These are phyloP conservation scores for Smittia aterrima DNA, from an alignment of 2,888 invertebrate genomes.

Conservation along the genomic window DNA sequence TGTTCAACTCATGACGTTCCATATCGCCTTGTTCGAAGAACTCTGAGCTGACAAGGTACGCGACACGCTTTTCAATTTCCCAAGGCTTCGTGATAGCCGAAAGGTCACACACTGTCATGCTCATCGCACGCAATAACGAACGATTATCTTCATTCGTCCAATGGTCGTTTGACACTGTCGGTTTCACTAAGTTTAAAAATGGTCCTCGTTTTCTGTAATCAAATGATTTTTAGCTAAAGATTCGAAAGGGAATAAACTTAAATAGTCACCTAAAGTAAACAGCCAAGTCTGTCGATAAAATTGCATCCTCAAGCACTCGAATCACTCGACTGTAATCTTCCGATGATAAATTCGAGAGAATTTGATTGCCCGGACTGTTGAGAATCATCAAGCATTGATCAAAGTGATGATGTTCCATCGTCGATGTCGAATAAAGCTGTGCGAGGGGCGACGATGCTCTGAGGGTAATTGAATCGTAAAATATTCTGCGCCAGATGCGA, in stretches of 20 bases:
- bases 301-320: conserved; percentile 88
- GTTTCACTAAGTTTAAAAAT: conserved; percentile 62
- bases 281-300: conserved; percentile 89
- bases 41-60: conserved; percentile 86
- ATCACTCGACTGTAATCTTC: conserved; percentile 89
- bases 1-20: conserved; percentile 82
- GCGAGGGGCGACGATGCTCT: conserved; percentile 90
- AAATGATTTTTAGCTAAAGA: not conserved
- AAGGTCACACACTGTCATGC: conserved; percentile 93
- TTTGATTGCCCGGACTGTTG: conserved; percentile 92
- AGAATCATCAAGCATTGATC: conserved; percentile 96
- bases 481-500: not conserved
- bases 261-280: conserved; percentile 77
- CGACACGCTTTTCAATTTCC: conserved; percentile 89
- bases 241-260: not conserved
- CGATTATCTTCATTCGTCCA: conserved; percentile 76
- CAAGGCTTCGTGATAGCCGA: conserved; percentile 94
- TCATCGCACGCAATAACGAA: conserved; percentile 82
- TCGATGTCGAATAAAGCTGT: conserved; percentile 88
- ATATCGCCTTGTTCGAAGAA: conserved; percentile 93
- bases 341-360: conserved; percentile 80
- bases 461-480: not conserved
- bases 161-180: conserved; percentile 54
- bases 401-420: conserved; percentile 97
- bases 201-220: conserved; percentile 77